These are phyloP conservation scores for Aphidius gifuensis DNA, from an alignment of 1,140 invertebrate species.

Conservation along the genomic window DNA sequence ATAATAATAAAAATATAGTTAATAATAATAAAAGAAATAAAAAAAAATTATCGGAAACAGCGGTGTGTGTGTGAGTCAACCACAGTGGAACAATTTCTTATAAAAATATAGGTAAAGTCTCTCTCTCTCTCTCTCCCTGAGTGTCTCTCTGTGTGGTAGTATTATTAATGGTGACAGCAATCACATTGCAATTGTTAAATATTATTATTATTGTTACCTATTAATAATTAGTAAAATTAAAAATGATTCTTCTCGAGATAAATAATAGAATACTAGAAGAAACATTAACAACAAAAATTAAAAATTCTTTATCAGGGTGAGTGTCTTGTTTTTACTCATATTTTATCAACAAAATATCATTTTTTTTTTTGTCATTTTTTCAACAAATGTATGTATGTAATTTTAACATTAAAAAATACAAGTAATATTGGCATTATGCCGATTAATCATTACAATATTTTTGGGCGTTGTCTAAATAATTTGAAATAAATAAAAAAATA, in stretches of 20 bases:
- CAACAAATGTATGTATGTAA: background rate
- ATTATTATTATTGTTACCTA: slow-evolving; percentile 38
- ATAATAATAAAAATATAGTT: too few species aligned
- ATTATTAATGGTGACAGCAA: slow-evolving; percentile 23
- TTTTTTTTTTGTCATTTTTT: background rate
- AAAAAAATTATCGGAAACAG: background rate
- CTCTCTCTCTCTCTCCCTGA: too few species aligned
- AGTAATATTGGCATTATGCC: too few species aligned
- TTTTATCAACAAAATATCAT: background rate
- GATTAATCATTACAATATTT: background rate
- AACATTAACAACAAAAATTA: slow-evolving; percentile 90
- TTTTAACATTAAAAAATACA: too few species aligned
- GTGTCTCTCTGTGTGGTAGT: background rate
- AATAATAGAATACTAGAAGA: slow-evolving; percentile 98
- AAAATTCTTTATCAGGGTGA: slow-evolving; percentile 92
- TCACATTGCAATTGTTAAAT: slow-evolving; percentile 35
- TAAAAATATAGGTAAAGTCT: background rate
- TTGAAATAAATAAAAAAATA: too few species aligned
- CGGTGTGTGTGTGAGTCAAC: background rate
- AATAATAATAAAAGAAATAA: background rate
- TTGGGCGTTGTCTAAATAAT: slow-evolving; percentile 11
- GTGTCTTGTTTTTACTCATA: slow-evolving; percentile 49
- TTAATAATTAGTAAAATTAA: slow-evolving; percentile 44
- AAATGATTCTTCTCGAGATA: slow-evolving; percentile 98
- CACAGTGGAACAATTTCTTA: background rate